Evolutionary conservation across 2,797 vertebrate genomes (phyloP).

Genomic region (Pseudochromis fuscus): DNA sequence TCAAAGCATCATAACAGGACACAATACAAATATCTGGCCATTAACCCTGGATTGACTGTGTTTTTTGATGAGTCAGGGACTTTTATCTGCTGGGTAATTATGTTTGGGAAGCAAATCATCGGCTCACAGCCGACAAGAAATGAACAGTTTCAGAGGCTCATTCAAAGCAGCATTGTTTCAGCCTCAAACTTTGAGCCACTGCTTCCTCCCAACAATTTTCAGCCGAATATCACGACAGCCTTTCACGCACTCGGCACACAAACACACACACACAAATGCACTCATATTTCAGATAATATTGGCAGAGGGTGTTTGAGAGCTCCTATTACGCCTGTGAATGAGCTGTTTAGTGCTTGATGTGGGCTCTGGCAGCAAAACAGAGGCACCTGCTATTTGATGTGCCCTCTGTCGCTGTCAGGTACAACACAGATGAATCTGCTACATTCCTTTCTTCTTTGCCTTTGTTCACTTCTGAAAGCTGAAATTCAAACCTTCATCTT

Average conservation of each 20-base stretch:
- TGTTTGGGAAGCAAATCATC: not conserved
- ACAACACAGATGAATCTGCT: slow-evolving; percentile 64
- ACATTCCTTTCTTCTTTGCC: slow-evolving; percentile 64
- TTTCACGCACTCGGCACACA: slow-evolving; percentile 49
- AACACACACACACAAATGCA: slow-evolving; percentile 44
- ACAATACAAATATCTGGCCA: not conserved
- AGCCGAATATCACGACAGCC: slow-evolving; percentile 42
- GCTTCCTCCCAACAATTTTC: slow-evolving; percentile 52
- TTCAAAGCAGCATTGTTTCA: slow-evolving; percentile 31
- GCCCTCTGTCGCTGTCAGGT: slow-evolving; percentile 71
- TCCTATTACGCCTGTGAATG: slow-evolving; percentile 74
- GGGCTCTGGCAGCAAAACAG: slow-evolving; percentile 69
- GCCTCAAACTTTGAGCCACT: slow-evolving; percentile 29
- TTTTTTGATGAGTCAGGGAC: not conserved
- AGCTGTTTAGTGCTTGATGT: slow-evolving; percentile 75
- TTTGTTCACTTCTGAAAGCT: slow-evolving; percentile 64
- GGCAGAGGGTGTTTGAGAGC: slow-evolving; percentile 70
- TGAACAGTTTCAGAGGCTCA: slow-evolving; percentile 9
- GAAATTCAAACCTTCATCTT: slow-evolving; percentile 54
- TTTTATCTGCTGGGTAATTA: slow-evolving; percentile 2
- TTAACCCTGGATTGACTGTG: not conserved
- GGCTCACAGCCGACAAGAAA: not conserved
- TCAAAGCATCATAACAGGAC: not conserved
- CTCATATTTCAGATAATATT: slow-evolving; percentile 67
- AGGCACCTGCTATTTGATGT: slow-evolving; percentile 74